Evolutionary conservation across 2,797 vertebrate species (phyloP).

Genomic region (Thamnophis elegans): DNA sequence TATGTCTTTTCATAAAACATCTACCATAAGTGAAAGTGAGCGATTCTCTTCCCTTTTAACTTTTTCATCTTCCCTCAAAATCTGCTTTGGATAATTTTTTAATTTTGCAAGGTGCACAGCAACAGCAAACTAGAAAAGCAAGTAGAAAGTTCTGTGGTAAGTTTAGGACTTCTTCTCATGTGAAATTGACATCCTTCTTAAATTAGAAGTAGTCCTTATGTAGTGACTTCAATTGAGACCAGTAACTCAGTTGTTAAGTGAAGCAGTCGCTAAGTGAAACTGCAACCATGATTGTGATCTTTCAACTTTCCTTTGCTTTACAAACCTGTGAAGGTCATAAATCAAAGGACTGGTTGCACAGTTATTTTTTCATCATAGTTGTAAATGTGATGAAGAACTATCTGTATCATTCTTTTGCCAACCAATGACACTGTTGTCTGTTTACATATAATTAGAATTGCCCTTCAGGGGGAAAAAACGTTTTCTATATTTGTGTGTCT

Average conservation of each 20-base stretch:
- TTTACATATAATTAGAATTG: neutral
- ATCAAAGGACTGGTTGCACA: neutral
- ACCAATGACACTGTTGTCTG: neutral
- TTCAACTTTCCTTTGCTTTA: neutral
- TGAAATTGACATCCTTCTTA: neutral
- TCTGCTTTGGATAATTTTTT: neutral
- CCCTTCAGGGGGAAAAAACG: neutral
- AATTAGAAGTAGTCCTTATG: neutral
- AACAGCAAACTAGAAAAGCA: neutral
- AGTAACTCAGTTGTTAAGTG: neutral
- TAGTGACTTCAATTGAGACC: neutral
- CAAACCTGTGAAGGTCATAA: neutral
- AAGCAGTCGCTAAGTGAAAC: neutral
- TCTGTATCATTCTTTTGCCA: neutral
- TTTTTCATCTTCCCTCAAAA: neutral
- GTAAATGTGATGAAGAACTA: neutral
- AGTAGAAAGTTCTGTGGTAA: neutral
- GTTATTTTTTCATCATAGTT: neutral
- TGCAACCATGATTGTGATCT: neutral
- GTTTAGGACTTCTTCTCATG: neutral
- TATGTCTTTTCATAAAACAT: neutral
- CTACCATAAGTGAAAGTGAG: neutral
- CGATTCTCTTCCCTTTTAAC: neutral
- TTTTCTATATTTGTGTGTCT: neutral
- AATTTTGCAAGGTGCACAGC: neutral